Percentiles rank a stretch among this genome's conserved stretches.
phyloP scores from a whole-genome alignment of 1,140 invertebrate genomes.

The Grapholita molesta region DNA sequence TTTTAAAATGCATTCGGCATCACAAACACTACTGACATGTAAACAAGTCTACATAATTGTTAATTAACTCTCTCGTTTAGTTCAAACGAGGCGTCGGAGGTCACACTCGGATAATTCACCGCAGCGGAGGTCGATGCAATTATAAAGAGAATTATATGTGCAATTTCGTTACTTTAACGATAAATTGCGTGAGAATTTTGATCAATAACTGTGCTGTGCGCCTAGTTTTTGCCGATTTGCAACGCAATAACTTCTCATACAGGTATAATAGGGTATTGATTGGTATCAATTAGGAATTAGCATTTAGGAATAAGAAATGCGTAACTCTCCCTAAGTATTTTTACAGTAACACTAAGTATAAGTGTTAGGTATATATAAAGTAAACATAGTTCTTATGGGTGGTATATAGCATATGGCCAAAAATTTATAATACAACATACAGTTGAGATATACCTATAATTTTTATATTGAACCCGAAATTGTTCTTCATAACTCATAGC shows the following conservation, averaged over 20 bases:
- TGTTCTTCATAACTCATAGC: not conserved
- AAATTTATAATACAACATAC: too few relatives aligned
- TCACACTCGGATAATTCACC: not conserved
- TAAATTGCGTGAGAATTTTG: not conserved
- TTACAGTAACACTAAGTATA: too few relatives aligned
- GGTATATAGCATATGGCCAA: too few relatives aligned
- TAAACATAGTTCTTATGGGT: too few relatives aligned
- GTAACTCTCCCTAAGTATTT: too few relatives aligned
- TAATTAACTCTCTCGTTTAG: not conserved
- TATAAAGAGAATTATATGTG: not conserved
- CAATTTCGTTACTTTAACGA: not conserved
- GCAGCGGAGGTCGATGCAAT: not conserved
- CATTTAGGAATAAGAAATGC: too few relatives aligned
- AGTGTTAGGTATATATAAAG: too few relatives aligned
- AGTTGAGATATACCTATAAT: too few relatives aligned
- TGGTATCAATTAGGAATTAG: not conserved
- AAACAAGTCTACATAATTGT: not conserved
- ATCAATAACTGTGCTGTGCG: not conserved
- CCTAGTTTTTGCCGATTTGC: not conserved
- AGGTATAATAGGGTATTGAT: not conserved
- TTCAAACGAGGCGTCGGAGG: not conserved
- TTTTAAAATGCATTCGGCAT: not conserved
- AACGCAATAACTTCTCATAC: not conserved
- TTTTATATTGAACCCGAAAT: too few relatives aligned
- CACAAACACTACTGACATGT: not conserved